These are phyloP conservation scores for Ypsolopha sequella DNA, from an alignment of 2,888 invertebrate species.

Conservation along the genomic window DNA sequence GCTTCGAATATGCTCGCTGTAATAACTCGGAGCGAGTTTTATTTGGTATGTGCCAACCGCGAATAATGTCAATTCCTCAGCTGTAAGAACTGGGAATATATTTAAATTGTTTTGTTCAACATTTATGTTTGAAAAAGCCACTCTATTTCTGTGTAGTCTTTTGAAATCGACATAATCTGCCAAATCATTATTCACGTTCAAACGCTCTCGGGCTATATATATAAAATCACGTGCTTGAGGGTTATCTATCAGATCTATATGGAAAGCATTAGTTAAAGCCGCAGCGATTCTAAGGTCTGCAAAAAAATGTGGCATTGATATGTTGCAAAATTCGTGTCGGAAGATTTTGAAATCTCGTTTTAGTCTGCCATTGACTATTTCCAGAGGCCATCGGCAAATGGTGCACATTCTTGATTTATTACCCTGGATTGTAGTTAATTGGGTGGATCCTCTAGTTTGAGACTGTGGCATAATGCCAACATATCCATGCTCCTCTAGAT, in stretches of 20 bases:
- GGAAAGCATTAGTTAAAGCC: slow-evolving; percentile 8
- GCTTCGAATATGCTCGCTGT: no score
- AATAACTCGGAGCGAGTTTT: slow-evolving; percentile 7
- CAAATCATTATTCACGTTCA: slow-evolving; percentile 6
- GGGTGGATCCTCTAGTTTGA: background rate
- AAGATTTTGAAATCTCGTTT: no score
- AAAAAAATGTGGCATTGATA: slow-evolving; percentile 3
- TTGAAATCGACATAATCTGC: slow-evolving; percentile 7
- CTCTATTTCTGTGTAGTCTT: slow-evolving; percentile 6
- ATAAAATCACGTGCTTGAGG: slow-evolving; percentile 8
- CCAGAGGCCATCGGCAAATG: slow-evolving; percentile 1
- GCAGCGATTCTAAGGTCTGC: slow-evolving; percentile 9
- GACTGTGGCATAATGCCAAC: slow-evolving; percentile 3
- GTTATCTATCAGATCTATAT: slow-evolving; percentile 5
- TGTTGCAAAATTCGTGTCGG: slow-evolving; percentile 3
- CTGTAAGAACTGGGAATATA: slow-evolving; percentile 6
- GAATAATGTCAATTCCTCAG: slow-evolving; percentile 6
- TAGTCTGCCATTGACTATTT: slow-evolving; percentile 2
- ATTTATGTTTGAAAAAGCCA: slow-evolving; percentile 3
- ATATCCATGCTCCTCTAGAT: background rate
- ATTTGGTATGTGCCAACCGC: slow-evolving; percentile 7
- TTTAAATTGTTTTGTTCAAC: slow-evolving; percentile 4
- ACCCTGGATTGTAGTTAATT: slow-evolving; percentile 1
- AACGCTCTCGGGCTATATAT: slow-evolving; percentile 6
- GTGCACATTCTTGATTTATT: slow-evolving; percentile 3